phyloP scores from a whole-genome alignment of 2,888 invertebrate genomes.

The Platycheirus albimanus region DNA sequence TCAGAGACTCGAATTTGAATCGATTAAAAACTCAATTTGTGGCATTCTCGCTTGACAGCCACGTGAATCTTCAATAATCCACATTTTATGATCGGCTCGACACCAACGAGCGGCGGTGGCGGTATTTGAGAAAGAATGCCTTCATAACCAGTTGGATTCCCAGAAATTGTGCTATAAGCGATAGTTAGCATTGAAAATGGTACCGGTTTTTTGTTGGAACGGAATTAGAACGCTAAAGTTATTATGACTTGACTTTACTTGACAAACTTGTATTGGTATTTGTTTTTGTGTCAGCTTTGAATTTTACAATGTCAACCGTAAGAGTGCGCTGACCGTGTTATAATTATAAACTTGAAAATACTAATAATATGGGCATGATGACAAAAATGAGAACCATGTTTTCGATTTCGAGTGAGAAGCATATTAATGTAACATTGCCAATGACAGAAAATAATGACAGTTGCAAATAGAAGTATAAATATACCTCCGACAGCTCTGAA shows the following conservation, averaged over 20 bases:
- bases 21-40: not conserved
- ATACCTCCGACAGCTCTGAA: too few species aligned
- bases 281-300: constrained; percentile 23
- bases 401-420: too few species aligned
- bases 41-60: constrained; percentile 20
- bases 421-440: too few species aligned
- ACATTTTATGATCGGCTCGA: not conserved
- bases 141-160: constrained; percentile 10
- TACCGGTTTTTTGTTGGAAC: constrained; percentile 48
- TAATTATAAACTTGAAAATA: not conserved
- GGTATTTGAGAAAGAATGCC: constrained; percentile 5
- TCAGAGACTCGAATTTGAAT: not conserved
- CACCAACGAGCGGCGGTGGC: too few species aligned
- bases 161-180: constrained; percentile 1
- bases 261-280: constrained; percentile 45
- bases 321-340: constrained; percentile 21
- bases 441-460: too few species aligned
- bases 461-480: too few species aligned
- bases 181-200: constrained; percentile 29
- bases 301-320: constrained; percentile 28
- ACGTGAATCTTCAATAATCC: constrained; percentile 24
- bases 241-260: constrained; percentile 27
- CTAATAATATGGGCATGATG: too few species aligned
- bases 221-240: constrained; percentile 56
- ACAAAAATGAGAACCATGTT: not conserved